These are phyloP conservation scores for Hydriomena furcata DNA, from an alignment of 2,888 invertebrate species.

Conservation along the genomic window DNA sequence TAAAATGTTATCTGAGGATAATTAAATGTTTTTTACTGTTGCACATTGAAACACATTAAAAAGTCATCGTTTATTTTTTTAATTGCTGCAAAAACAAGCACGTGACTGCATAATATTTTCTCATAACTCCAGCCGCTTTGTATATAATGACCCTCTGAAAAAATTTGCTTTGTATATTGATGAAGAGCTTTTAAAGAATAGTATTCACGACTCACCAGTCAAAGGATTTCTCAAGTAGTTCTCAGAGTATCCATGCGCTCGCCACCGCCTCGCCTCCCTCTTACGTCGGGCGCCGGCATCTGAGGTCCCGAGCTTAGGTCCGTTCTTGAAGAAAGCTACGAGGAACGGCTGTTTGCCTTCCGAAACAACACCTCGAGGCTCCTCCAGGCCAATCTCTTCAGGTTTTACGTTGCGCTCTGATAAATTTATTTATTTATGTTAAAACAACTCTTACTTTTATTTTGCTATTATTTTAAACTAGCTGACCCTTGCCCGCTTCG, in stretches of 20 bases:
- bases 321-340: conserved; percentile 93
- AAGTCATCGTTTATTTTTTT: too few species aligned
- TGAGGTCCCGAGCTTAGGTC: conserved; percentile 74
- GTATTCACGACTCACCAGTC: conserved; percentile 77
- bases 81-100: too few species aligned
- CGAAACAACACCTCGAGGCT: conserved; percentile 83
- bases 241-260: conserved; percentile 74
- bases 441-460: too few species aligned
- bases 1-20: too few species aligned
- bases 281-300: conserved; percentile 84
- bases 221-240: conserved; percentile 83
- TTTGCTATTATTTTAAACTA: background rate
- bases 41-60: too few species aligned
- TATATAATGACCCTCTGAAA: too few species aligned
- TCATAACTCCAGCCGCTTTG: too few species aligned
- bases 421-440: too few species aligned
- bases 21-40: too few species aligned
- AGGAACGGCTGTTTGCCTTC: conserved; percentile 96
- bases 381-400: conserved; percentile 92
- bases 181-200: background rate
- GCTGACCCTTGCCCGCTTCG: too few species aligned
- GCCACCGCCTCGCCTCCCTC: conserved; percentile 82
- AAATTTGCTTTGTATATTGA: too few species aligned
- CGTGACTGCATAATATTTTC: too few species aligned
- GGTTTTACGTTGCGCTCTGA: conserved; percentile 92